Percentiles rank a stretch among this genome's conserved stretches.
phyloP scores from a whole-genome alignment of 2,888 invertebrate genomes.

The Orgyia antiqua region DNA sequence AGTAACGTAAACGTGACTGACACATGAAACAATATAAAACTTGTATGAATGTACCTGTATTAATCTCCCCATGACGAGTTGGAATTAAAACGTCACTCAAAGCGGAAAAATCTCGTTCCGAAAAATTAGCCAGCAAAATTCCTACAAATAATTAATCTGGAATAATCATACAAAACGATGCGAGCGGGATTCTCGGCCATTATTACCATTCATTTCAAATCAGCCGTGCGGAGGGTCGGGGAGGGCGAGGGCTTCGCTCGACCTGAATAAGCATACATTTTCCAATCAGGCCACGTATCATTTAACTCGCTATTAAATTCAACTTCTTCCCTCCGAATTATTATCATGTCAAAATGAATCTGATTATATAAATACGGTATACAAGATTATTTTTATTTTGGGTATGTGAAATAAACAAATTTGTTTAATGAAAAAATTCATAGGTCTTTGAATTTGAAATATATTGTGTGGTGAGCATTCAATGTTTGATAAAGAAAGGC shows the following conservation, averaged over 20 bases:
- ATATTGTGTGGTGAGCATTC: conserved; percentile 68
- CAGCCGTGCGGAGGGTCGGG: conserved; percentile 67
- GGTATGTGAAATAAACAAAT: conserved; percentile 17
- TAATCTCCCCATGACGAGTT: conserved; percentile 51
- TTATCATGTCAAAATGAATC: conserved; percentile 66
- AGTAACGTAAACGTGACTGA: too few relatives aligned
- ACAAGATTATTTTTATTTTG: conserved; percentile 30
- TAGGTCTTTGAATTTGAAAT: conserved; percentile 42
- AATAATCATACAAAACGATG: conserved; percentile 78
- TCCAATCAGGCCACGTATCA: conserved; percentile 78
- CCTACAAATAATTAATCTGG: conserved; percentile 78
- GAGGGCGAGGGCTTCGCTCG: conserved; percentile 50
- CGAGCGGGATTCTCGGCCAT: conserved; percentile 71
- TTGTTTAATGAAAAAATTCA: conserved; percentile 29
- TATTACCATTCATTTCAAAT: conserved; percentile 78
- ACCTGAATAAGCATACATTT: conserved; percentile 78
- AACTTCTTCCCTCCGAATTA: conserved; percentile 75
- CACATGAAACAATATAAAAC: too few relatives aligned
- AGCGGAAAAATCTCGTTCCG: conserved; percentile 74
- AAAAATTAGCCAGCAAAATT: conserved; percentile 75
- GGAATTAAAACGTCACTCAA: conserved; percentile 75
- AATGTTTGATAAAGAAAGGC: conserved; percentile 49
- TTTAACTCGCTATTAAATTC: conserved; percentile 78
- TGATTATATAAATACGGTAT: conserved; percentile 39
- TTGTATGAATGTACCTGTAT: conserved; percentile 8